phyloP scores from a whole-genome alignment of 2,113 vertebrate species.

The Cyanoramphus novaezelandiae region DNA sequence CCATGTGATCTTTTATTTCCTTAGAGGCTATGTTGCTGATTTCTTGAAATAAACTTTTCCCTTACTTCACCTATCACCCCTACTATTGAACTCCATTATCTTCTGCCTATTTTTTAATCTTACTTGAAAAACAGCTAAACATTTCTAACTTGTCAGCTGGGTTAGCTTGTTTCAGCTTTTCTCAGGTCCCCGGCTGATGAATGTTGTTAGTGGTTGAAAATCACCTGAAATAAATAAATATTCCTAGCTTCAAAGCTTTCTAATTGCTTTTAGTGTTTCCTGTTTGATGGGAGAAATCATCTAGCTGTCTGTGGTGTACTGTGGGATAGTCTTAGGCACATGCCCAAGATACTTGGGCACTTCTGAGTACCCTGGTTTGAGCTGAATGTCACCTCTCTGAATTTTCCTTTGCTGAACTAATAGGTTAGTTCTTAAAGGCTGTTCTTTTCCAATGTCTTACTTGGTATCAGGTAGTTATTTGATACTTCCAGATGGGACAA shows the following conservation, averaged over 20 bases:
- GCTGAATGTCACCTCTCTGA: background rate
- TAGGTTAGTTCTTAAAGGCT: background rate
- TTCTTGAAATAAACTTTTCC: background rate
- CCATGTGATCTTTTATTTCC: background rate
- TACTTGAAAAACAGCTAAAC: background rate
- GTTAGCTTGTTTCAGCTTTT: background rate
- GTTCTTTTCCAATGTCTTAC: background rate
- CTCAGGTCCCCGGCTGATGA: background rate
- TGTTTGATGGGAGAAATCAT: background rate
- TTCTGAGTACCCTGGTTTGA: background rate
- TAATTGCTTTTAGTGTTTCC: background rate
- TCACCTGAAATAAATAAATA: background rate
- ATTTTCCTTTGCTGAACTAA: background rate
- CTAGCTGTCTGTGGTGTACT: background rate
- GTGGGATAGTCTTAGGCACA: background rate
- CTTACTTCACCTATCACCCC: background rate
- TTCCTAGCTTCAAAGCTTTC: background rate
- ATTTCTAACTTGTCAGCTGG: background rate
- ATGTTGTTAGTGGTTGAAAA: background rate
- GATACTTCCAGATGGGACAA: background rate
- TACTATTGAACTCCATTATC: background rate
- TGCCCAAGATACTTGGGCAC: background rate
- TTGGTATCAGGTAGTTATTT: background rate
- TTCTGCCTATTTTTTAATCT: background rate
- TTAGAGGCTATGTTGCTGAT: background rate